Conservation (phyloP, 1,140 invertebrate species). For the Chymomyza costata region DNA sequence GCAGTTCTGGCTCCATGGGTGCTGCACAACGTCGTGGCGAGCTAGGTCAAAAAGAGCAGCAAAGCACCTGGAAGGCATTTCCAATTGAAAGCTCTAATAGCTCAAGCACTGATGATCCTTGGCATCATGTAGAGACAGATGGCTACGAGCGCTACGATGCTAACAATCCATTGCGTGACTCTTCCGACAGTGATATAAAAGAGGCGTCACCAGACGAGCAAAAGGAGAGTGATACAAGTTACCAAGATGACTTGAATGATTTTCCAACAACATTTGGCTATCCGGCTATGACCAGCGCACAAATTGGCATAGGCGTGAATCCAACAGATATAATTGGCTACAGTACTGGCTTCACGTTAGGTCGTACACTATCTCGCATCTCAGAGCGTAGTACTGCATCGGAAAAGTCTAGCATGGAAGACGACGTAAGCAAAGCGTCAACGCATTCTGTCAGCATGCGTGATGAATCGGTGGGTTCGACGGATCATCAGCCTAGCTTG, state of each 20-base stretch:
- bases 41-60: conserved; percentile 78
- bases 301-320: conserved; percentile 76
- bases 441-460: conserved; percentile 86
- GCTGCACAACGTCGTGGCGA: conserved; percentile 80
- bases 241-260: conserved; percentile 84
- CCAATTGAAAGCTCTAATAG: conserved; percentile 87
- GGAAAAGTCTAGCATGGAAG: conserved; percentile 85
- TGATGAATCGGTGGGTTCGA: conserved; percentile 87
- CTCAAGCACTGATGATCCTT: conserved; percentile 88
- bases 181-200: conserved; percentile 68
- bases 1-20: conserved; percentile 83
- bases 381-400: conserved; percentile 91
- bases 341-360: conserved; percentile 82
- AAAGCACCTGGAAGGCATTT: conserved; percentile 87
- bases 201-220: conserved; percentile 70
- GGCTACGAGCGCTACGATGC: conserved; percentile 78
- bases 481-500: conserved; percentile 88
- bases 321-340: conserved; percentile 83
- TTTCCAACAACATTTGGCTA: conserved; percentile 84
- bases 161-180: conserved; percentile 75
- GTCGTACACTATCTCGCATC: conserved; percentile 87
- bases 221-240: conserved; percentile 77
- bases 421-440: conserved; percentile 89
- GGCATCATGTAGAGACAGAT: conserved; percentile 85
- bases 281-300: conserved; percentile 77